A percentile compares a stretch with the other conserved stretches of the same genome.
These are phyloP conservation scores for Nibea coibor DNA, from an alignment of 2,113 vertebrate genomes.

Conservation along the genomic window DNA sequence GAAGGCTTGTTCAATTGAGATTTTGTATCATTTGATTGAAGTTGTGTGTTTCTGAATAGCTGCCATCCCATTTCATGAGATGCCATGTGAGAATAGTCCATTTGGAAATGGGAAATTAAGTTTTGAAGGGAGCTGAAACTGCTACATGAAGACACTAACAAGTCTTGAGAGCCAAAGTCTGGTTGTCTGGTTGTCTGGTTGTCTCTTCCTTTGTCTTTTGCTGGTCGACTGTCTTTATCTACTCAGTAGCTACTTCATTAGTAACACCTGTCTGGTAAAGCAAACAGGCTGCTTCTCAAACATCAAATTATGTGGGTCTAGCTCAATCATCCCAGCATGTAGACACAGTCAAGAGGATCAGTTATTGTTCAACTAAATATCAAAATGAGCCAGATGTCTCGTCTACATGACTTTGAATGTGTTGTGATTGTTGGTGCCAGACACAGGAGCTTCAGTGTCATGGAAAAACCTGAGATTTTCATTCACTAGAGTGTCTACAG, in stretches of 20 bases:
- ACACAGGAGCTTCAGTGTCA: neutral
- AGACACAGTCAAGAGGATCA: slow-evolving; percentile 36
- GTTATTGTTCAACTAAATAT: slow-evolving; percentile 32
- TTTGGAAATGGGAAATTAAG: neutral
- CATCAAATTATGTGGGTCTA: slow-evolving; percentile 13
- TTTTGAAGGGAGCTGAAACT: neutral
- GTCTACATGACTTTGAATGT: slow-evolving; percentile 34
- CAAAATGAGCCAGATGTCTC: slow-evolving; percentile 48
- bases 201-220: neutral
- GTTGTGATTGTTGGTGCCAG: slow-evolving; percentile 15
- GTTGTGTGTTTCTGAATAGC: no score
- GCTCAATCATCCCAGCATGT: slow-evolving; percentile 26
- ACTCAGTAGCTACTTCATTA: slow-evolving; percentile 55
- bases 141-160: neutral
- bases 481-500: neutral
- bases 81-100: neutral
- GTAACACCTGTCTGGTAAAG: slow-evolving; percentile 37
- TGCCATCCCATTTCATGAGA: no score
- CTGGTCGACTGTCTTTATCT: slow-evolving; percentile 4
- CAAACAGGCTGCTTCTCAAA: slow-evolving; percentile 45
- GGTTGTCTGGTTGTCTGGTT: slow-evolving; percentile 18
- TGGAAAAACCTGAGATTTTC: neutral
- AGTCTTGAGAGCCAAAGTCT: neutral
- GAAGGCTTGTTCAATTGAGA: no score
- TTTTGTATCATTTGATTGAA: no score